Conservation (phyloP, 2,888 invertebrate species). For the Nymphalis urticae region DNA sequence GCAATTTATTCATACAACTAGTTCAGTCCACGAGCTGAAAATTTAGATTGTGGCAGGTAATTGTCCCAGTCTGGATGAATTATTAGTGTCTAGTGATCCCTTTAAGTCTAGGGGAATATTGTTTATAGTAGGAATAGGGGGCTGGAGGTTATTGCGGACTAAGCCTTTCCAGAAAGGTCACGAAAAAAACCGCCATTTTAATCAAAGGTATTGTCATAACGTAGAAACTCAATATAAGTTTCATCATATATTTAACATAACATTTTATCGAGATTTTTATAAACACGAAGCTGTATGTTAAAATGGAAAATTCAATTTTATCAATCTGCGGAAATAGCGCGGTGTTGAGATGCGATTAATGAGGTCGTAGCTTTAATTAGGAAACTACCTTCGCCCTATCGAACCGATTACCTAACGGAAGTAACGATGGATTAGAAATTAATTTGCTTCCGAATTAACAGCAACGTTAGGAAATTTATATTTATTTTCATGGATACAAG, state of each 20-base stretch:
- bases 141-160: constrained; percentile 32
- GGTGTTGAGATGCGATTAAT: constrained; percentile 25
- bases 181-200: not conserved
- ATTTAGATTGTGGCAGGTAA: constrained; percentile 17
- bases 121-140: constrained; percentile 29
- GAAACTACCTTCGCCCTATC: constrained; percentile 24
- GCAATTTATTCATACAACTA: not conserved
- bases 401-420: constrained; percentile 26
- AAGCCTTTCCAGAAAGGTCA: constrained; percentile 10
- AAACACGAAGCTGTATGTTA: not conserved
- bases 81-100: constrained; percentile 24
- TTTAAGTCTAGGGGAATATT: constrained; percentile 8
- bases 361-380: constrained; percentile 34
- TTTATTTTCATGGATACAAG: not conserved
- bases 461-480: not conserved
- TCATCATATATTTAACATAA: not conserved
- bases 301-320: constrained; percentile 26
- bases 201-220: not conserved
- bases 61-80: constrained; percentile 15
- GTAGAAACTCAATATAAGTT: not conserved
- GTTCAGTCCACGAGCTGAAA: not conserved
- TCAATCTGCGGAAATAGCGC: constrained; percentile 33
- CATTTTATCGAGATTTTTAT: not conserved
- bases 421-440: constrained; percentile 18
- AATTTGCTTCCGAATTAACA: constrained; percentile 7